Conservation (phyloP, 2,113 vertebrate species). For the Labeo catla region DNA sequence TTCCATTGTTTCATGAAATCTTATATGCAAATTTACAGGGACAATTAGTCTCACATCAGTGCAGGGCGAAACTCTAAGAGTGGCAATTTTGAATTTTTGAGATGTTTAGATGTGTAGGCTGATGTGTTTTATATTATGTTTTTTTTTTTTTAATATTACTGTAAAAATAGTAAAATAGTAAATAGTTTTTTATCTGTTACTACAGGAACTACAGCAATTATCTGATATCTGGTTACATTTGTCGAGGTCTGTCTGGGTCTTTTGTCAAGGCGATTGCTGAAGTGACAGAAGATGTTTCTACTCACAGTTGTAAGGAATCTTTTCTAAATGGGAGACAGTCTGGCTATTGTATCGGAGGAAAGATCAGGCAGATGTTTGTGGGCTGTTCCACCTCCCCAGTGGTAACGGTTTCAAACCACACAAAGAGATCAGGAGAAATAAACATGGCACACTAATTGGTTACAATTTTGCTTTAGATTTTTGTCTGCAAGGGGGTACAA, state of each 20-base stretch:
- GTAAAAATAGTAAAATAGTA: not conserved
- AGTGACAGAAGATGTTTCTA: slow-evolving; percentile 10
- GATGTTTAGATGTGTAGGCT: not conserved
- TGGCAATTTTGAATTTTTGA: not conserved
- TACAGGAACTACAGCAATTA: not conserved
- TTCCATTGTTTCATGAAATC: slow-evolving; percentile 65
- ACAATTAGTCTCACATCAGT: slow-evolving; percentile 53
- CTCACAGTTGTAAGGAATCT: not conserved
- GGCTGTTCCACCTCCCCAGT: slow-evolving; percentile 64
- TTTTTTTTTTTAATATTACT: not conserved
- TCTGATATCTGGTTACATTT: not conserved
- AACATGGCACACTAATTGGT: slow-evolving; percentile 88
- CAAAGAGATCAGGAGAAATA: slow-evolving; percentile 81
- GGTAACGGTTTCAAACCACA: slow-evolving; percentile 76
- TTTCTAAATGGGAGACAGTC: slow-evolving; percentile 42
- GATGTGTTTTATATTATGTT: not conserved
- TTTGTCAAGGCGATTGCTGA: not conserved
- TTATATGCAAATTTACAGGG: slow-evolving; percentile 48
- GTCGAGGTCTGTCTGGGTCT: not conserved
- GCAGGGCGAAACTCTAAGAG: slow-evolving; percentile 22
- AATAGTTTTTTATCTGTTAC: not conserved
- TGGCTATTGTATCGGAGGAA: slow-evolving; percentile 47
- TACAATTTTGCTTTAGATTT: slow-evolving; percentile 69
- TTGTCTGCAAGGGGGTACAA: slow-evolving; percentile 38
- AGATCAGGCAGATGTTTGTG: slow-evolving; percentile 69